Evolutionary conservation across 2,888 invertebrate species (phyloP).

Genomic region (Diarsia dahlii): DNA sequence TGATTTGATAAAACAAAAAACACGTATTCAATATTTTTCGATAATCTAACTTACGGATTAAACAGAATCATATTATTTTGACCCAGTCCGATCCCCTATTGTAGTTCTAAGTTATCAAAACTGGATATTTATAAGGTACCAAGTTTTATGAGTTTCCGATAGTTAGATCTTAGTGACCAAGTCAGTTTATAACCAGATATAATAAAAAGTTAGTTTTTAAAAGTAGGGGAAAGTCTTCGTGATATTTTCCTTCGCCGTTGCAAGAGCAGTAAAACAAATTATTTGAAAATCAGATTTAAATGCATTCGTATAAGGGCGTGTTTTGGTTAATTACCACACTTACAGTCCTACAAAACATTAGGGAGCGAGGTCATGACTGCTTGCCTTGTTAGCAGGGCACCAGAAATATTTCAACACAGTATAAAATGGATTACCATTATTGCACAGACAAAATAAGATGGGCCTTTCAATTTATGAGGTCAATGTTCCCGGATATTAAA

Average conservation of each 20-base stretch:
- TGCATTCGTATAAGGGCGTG: not conserved
- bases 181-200: too few relatives aligned
- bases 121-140: too few relatives aligned
- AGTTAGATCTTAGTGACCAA: too few relatives aligned
- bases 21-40: too few relatives aligned
- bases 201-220: not conserved
- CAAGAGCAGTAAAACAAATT: not conserved
- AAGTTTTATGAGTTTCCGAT: too few relatives aligned
- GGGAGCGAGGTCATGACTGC: not conserved
- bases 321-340: not conserved
- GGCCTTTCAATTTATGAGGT: not conserved
- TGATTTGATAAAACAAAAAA: too few relatives aligned
- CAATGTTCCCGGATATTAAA: not conserved
- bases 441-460: not conserved
- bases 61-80: too few relatives aligned
- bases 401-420: not conserved
- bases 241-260: not conserved
- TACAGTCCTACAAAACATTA: not conserved
- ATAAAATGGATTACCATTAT: not conserved
- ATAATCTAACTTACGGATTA: too few relatives aligned
- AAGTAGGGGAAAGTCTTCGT: not conserved
- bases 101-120: too few relatives aligned
- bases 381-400: not conserved
- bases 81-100: too few relatives aligned
- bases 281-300: not conserved